These are phyloP conservation scores for Elmis aenea DNA, from an alignment of 2,888 invertebrate species.

Conservation along the genomic window DNA sequence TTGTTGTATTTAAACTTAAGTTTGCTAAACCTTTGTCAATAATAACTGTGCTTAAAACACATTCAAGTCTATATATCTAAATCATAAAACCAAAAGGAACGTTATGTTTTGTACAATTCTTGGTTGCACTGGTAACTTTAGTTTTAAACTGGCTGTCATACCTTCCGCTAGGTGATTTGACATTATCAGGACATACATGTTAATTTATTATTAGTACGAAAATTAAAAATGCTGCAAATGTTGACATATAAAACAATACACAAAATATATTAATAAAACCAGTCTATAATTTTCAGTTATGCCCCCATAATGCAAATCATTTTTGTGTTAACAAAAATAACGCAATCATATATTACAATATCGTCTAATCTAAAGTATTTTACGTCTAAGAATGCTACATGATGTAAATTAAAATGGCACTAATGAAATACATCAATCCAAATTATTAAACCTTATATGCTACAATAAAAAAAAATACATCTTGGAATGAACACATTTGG, in stretches of 20 bases:
- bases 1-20: no score
- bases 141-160: conserved; percentile 44
- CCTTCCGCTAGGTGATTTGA: conserved; percentile 25
- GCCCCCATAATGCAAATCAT: conserved; percentile 17
- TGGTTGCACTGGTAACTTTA: conserved; percentile 48
- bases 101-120: conserved; percentile 45
- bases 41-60: no score
- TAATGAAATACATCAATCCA: neutral
- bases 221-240: no score
- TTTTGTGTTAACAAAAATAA: conserved; percentile 25
- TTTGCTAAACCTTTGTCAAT: no score
- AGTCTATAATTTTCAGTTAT: no score
- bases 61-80: neutral
- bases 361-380: conserved; percentile 25
- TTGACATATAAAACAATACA: no score
- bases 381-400: conserved; percentile 13
- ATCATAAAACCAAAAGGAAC: conserved; percentile 39
- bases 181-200: conserved; percentile 1
- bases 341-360: conserved; percentile 21
- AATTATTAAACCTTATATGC: conserved; percentile 3
- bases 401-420: conserved; percentile 9
- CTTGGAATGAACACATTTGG: conserved; percentile 10
- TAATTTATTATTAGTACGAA: no score
- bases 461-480: conserved; percentile 12
- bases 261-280: no score